A percentile compares a stretch with the other conserved stretches of the same genome.
These are phyloP conservation scores for Varanus komodoensis DNA, from an alignment of 2,113 vertebrate genomes.

Conservation along the genomic window DNA sequence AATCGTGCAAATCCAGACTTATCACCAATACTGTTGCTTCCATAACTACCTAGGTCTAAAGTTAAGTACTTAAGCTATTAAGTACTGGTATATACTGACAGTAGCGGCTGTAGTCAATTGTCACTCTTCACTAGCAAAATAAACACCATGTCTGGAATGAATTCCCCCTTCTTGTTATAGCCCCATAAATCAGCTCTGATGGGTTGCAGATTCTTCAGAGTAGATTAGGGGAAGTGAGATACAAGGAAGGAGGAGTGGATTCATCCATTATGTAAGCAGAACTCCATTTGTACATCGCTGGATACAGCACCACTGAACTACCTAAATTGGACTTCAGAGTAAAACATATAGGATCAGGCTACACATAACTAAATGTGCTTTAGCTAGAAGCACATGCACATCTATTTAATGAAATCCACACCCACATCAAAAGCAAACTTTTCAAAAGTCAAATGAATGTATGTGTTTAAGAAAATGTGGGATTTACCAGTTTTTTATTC, in stretches of 20 bases:
- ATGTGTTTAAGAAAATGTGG: background rate
- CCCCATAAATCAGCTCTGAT: background rate
- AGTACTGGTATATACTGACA: background rate
- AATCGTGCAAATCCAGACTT: background rate
- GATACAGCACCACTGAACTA: background rate
- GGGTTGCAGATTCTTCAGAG: background rate
- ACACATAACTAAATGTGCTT: background rate
- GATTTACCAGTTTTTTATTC: slow-evolving; percentile 19
- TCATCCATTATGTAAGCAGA: background rate
- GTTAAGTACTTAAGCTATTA: background rate
- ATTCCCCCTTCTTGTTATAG: background rate
- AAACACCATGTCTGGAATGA: background rate
- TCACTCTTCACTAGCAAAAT: background rate
- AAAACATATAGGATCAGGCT: background rate
- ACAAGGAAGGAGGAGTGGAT: too few species aligned
- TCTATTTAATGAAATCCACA: background rate
- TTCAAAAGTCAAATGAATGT: background rate
- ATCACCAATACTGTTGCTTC: background rate
- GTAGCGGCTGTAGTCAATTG: background rate
- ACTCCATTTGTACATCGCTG: background rate
- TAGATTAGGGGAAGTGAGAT: background rate
- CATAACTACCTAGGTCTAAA: background rate
- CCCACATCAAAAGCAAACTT: background rate
- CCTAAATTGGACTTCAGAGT: background rate
- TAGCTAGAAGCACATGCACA: background rate